phyloP scores from a whole-genome alignment of 2,113 vertebrate genomes.

The Delphinapterus leucas region DNA sequence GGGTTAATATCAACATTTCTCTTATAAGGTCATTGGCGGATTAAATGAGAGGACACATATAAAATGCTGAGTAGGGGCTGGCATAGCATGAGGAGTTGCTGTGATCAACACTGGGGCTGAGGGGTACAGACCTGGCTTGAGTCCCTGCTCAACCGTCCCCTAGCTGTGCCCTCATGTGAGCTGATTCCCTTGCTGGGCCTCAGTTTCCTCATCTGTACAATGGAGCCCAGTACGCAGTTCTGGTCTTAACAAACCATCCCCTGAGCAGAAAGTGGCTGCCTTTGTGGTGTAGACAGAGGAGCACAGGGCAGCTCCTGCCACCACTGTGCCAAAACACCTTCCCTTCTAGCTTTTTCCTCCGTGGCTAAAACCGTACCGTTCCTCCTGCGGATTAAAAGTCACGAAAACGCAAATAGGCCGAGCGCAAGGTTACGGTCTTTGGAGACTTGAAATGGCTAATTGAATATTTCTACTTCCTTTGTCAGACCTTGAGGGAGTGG shows the following conservation, averaged over 20 bases:
- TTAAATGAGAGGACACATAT: neutral
- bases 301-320: fast-evolving
- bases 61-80: neutral
- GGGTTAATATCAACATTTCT: neutral
- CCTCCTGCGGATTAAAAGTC: neutral
- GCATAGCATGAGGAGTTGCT: neutral
- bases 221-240: neutral
- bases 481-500: neutral
- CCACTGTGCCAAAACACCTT: neutral
- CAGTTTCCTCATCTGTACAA: neutral
- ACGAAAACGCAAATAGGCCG: neutral
- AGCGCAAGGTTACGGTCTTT: neutral
- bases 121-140: neutral
- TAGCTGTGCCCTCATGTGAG: neutral
- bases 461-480: neutral
- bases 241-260: neutral
- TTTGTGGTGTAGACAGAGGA: neutral
- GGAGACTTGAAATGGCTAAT: no score
- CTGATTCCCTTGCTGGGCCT: neutral
- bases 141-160: neutral
- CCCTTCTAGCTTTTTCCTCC: no score
- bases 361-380: neutral
- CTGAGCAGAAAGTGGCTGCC: neutral
- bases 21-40: fast-evolving
- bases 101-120: neutral